These are phyloP conservation scores for Amniataba percoides DNA, from an alignment of 2,797 vertebrate species.

Conservation along the genomic window DNA sequence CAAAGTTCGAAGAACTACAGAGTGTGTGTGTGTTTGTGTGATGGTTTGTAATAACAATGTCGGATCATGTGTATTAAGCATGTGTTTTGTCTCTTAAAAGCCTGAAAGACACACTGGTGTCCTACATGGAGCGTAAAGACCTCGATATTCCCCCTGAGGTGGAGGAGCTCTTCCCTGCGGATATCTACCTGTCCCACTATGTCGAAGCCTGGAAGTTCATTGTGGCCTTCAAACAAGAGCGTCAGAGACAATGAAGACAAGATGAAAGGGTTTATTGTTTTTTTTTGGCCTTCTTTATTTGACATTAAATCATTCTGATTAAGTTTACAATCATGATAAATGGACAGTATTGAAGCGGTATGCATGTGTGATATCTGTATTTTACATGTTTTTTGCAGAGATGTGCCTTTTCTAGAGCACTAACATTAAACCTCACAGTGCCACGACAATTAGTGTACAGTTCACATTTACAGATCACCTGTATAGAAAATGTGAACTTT, in stretches of 20 bases:
- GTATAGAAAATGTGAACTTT: constrained; percentile 8
- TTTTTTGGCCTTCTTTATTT: constrained; percentile 5
- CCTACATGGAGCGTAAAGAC: constrained; percentile 88
- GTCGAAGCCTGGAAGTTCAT: constrained; percentile 90
- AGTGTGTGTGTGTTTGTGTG: not conserved
- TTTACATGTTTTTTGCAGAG: constrained; percentile 21
- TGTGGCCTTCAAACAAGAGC: constrained; percentile 83
- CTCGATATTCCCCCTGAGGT: constrained; percentile 81
- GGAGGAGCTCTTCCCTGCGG: constrained; percentile 85
- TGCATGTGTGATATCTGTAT: not conserved
- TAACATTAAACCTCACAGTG: not conserved
- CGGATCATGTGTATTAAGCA: constrained; percentile 2
- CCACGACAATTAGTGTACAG: constrained; percentile 24
- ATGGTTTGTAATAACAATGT: not conserved
- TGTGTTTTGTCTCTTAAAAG: constrained; percentile 78
- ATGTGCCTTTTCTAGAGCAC: constrained; percentile 56
- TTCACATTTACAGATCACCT: constrained; percentile 23
- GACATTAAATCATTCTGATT: not conserved
- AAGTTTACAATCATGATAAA: constrained; percentile 63
- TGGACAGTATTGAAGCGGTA: not conserved
- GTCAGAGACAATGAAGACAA: constrained; percentile 61
- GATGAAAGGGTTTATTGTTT: not conserved
- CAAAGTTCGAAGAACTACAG: not conserved
- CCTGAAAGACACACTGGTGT: constrained; percentile 85
- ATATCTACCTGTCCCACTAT: constrained; percentile 86